Conservation (phyloP, 2,888 invertebrate genomes). For the Melipona beecheii region DNA sequence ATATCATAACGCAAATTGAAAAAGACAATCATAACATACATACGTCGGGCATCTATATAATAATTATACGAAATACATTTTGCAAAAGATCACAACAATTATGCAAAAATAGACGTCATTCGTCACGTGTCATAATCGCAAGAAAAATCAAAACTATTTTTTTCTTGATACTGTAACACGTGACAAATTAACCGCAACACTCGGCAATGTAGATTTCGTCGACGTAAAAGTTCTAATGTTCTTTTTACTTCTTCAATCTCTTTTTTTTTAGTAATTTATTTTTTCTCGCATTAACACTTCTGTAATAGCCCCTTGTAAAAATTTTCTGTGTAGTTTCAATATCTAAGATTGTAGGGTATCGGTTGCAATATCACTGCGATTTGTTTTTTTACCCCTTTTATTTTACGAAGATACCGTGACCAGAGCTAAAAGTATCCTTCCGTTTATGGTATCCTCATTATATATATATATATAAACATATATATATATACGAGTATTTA, state of each 20-base stretch:
- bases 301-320: constrained; percentile 62
- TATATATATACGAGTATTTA: constrained; percentile 24
- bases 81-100: constrained; percentile 85
- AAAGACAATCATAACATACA: constrained; percentile 76
- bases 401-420: constrained; percentile 64
- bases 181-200: constrained; percentile 49
- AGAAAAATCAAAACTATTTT: constrained; percentile 42
- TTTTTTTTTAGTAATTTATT: constrained; percentile 27
- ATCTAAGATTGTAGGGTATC: constrained; percentile 46
- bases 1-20: constrained; percentile 75
- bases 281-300: constrained; percentile 41
- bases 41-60: constrained; percentile 70
- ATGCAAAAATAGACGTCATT: constrained; percentile 85
- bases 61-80: constrained; percentile 76
- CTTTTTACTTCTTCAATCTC: constrained; percentile 14
- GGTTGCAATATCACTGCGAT: constrained; percentile 61
- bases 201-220: constrained; percentile 53
- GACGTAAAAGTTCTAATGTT: constrained; percentile 41
- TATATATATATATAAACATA: neutral
- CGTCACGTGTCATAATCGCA: constrained; percentile 45
- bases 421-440: constrained; percentile 49
- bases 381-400: constrained; percentile 38
- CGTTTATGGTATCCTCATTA: constrained; percentile 21
- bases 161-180: constrained; percentile 35
- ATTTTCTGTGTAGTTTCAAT: constrained; percentile 53